Conservation (phyloP, 2,113 vertebrate species). For the Xenopus laevis region DNA sequence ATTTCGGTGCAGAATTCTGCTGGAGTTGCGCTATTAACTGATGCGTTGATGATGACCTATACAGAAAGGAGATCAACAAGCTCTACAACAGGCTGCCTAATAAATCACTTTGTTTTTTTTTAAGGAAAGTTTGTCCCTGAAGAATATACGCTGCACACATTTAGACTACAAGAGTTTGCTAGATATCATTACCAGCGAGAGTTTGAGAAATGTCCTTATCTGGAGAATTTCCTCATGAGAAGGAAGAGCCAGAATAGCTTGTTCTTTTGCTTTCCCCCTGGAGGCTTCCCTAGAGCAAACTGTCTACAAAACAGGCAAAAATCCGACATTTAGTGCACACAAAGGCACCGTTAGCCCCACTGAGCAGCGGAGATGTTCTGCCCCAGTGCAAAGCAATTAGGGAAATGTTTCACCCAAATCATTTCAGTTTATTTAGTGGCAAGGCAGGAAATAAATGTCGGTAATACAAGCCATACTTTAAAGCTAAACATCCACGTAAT, state of each 20-base stretch:
- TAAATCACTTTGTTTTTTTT: no score
- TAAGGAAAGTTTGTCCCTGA: no score
- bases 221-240: constrained; percentile 6
- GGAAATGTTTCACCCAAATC: constrained; percentile 8
- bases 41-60: no score
- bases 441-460: not conserved
- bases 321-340: not conserved
- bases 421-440: constrained; percentile 7
- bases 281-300: constrained; percentile 1
- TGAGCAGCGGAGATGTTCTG: not conserved
- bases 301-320: constrained; percentile 3
- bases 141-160: no score
- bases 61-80: no score
- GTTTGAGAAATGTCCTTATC: not conserved
- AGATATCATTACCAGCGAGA: not conserved
- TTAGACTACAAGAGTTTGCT: not conserved
- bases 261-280: not conserved
- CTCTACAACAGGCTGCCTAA: no score
- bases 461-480: not conserved
- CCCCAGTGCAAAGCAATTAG: not conserved
- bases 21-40: no score
- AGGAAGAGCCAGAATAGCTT: not conserved
- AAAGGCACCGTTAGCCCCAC: not conserved
- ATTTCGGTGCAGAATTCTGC: no score
- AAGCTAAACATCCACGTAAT: not conserved